Evolutionary conservation across 2,888 invertebrate species (phyloP).

Genomic region (Hanleya hanleyi): DNA sequence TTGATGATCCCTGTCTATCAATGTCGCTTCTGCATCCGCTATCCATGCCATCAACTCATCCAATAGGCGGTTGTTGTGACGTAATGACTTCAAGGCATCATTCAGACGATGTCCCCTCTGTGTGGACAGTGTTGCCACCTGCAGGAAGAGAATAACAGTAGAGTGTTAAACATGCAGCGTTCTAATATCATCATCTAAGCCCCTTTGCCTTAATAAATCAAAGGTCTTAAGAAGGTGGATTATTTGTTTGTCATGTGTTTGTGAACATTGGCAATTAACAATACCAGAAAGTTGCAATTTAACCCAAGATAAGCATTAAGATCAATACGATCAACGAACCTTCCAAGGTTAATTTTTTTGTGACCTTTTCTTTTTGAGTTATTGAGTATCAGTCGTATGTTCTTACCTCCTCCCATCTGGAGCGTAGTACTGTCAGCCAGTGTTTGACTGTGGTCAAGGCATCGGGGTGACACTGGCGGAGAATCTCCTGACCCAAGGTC

Average conservation of each 20-base stretch:
- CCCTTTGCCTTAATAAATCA: too few species aligned
- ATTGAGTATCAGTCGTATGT: too few species aligned
- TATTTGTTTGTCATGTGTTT: too few species aligned
- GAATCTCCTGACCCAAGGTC: conserved; percentile 89
- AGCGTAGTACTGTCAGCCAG: conserved; percentile 97
- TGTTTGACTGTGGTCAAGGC: conserved; percentile 98
- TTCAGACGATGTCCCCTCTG: conserved; percentile 81
- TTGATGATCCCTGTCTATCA: conserved; percentile 88
- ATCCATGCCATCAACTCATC: conserved; percentile 97
- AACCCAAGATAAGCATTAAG: too few species aligned
- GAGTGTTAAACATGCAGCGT: not conserved
- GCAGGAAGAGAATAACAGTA: not conserved
- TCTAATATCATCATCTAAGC: too few species aligned
- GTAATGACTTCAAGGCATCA: conserved; percentile 84
- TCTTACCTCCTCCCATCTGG: conserved; percentile 83
- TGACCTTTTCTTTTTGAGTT: too few species aligned
- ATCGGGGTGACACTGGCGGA: conserved; percentile 96
- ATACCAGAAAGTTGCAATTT: too few species aligned
- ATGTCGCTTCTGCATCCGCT: conserved; percentile 87
- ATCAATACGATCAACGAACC: too few species aligned
- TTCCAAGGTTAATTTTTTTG: too few species aligned
- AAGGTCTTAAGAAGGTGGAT: too few species aligned
- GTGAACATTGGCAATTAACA: too few species aligned
- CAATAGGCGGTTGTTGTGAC: conserved; percentile 89
- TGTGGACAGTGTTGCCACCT: conserved; percentile 89